phyloP scores from a whole-genome alignment of 2,888 invertebrate species.

The Pherbina coryleti region DNA sequence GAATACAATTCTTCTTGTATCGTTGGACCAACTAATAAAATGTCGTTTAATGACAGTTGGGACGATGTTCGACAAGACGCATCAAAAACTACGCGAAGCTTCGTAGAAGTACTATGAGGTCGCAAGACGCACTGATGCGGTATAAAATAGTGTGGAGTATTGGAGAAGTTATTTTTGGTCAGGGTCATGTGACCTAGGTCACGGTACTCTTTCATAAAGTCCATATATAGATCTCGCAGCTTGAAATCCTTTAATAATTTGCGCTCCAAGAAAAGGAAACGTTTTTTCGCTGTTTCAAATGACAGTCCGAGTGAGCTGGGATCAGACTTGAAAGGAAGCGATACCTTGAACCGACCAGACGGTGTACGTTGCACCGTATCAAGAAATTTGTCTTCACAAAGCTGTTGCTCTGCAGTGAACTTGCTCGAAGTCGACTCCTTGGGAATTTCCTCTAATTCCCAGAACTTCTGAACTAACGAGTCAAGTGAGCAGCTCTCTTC shows the following conservation, averaged over 20 bases:
- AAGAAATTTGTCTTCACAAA: too few relatives aligned
- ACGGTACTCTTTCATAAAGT: constrained; percentile 41
- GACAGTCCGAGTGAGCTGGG: background rate
- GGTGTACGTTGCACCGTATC: constrained; percentile 6
- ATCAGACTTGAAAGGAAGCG: constrained; percentile 33
- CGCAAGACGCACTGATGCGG: constrained; percentile 38
- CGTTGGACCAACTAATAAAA: constrained; percentile 11
- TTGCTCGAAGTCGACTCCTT: background rate
- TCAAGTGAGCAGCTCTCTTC: background rate
- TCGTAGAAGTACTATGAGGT: constrained; percentile 37
- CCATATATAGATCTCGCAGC: background rate
- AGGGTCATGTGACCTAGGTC: constrained; percentile 38
- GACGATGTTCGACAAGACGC: constrained; percentile 34
- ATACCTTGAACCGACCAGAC: constrained; percentile 41
- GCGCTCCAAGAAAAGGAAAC: background rate
- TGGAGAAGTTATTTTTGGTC: constrained; percentile 7
- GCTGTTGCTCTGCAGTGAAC: background rate
- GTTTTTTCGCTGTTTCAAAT: constrained; percentile 6
- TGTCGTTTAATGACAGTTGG: constrained; percentile 37
- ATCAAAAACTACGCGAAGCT: constrained; percentile 40
- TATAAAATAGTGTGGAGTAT: constrained; percentile 37
- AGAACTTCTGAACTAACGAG: constrained; percentile 32
- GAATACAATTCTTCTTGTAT: background rate
- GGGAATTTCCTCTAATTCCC: constrained; percentile 38
- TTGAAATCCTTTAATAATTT: background rate